Conservation (phyloP, 2,888 invertebrate genomes). For the Ferrisia virgata region DNA sequence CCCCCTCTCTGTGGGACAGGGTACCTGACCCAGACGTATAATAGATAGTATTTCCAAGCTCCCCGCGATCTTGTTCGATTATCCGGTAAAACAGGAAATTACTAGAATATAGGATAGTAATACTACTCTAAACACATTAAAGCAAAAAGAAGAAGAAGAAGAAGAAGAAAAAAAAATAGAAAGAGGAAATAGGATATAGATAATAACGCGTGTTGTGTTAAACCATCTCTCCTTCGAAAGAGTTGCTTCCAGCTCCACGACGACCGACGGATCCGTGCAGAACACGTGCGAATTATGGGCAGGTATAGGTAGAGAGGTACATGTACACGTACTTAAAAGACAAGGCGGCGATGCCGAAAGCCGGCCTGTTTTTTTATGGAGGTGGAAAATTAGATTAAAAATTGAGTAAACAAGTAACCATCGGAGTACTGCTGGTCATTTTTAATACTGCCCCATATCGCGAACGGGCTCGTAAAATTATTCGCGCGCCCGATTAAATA, state of each 20-base stretch:
- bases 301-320: too few relatives aligned
- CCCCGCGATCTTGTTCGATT: conserved; percentile 37
- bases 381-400: conserved; percentile 37
- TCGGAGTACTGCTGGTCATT: background rate
- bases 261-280: background rate
- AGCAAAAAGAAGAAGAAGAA: conserved; percentile 41
- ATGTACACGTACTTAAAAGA: conserved; percentile 16
- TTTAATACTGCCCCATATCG: background rate
- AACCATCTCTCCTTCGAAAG: conserved; percentile 37
- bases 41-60: conserved; percentile 38
- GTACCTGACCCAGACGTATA: conserved; percentile 43
- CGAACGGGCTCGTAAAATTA: background rate
- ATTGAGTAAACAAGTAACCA: conserved; percentile 29
- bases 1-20: conserved; percentile 43
- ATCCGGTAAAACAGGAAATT: conserved; percentile 45
- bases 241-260: background rate
- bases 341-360: background rate
- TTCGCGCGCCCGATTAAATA: background rate
- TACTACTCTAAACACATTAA: conserved; percentile 44
- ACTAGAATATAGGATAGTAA: conserved; percentile 44
- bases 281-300: conserved; percentile 45
- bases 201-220: conserved; percentile 37
- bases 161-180: too few relatives aligned
- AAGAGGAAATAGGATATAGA: conserved; percentile 45
- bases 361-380: background rate